These are phyloP conservation scores for Capitulum mitella DNA, from an alignment of 2,888 invertebrate species.

Conservation along the genomic window DNA sequence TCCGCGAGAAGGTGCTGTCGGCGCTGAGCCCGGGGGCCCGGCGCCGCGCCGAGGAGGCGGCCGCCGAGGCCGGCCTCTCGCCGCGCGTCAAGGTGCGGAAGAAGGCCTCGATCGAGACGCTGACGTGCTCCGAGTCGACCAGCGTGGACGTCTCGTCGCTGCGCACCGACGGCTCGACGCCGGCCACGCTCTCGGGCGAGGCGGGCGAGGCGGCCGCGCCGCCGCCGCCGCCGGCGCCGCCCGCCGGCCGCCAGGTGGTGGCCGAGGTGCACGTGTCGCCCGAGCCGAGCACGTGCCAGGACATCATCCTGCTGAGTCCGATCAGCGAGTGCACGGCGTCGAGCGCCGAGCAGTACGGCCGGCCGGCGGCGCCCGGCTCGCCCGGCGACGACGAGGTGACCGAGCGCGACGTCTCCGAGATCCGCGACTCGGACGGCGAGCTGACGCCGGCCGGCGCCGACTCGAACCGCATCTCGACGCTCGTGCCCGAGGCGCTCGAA, in stretches of 20 bases:
- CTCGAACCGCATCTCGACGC: neutral
- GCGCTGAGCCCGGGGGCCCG: conserved; percentile 30
- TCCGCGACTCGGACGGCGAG: neutral
- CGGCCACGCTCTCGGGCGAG: conserved; percentile 28
- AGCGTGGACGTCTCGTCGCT: conserved; percentile 35
- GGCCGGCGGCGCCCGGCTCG: neutral
- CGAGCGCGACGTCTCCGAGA: neutral
- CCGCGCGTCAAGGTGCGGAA: conserved; percentile 36
- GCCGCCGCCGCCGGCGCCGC: conserved; percentile 18
- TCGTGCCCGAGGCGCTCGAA: conserved; percentile 17
- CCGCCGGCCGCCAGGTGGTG: conserved; percentile 38
- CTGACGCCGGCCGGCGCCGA: neutral
- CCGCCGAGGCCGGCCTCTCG: conserved; percentile 26
- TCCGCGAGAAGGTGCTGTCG: conserved; percentile 49
- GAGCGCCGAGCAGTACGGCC: conserved; percentile 39
- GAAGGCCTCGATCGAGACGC: conserved; percentile 39
- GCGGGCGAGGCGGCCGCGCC: neutral
- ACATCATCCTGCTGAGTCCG: conserved; percentile 17
- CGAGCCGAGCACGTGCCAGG: conserved; percentile 36
- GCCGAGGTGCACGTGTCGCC: conserved; percentile 30
- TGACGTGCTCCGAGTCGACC: conserved; percentile 38
- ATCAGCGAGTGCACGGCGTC: conserved; percentile 29
- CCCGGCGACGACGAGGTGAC: conserved; percentile 7
- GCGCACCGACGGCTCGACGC: conserved; percentile 36
- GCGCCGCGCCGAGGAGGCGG: conserved; percentile 26